Conservation (phyloP, 2,797 vertebrate genomes). For the Macrochelys suwanniensis region DNA sequence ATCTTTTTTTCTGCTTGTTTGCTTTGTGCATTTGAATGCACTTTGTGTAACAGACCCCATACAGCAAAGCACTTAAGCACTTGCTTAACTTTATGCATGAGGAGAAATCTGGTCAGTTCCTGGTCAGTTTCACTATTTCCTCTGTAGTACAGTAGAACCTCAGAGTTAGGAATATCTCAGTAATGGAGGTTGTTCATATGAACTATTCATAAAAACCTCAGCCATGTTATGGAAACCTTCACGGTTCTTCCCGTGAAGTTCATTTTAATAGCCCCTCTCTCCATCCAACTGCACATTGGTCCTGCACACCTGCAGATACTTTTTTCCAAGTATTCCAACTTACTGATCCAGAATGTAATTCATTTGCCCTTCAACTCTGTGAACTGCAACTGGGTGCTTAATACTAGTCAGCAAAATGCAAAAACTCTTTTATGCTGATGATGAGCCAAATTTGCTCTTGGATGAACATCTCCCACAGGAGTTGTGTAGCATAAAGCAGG, state of each 20-base stretch:
- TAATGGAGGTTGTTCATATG: no score
- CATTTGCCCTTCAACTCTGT: background rate
- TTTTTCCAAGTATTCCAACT: background rate
- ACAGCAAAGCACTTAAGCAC: no score
- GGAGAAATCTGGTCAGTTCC: background rate
- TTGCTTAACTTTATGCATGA: no score
- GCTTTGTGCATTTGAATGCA: background rate
- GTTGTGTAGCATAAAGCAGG: constrained; percentile 1
- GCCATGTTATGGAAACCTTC: background rate
- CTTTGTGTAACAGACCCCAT: background rate
- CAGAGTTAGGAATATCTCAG: no score
- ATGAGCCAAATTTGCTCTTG: background rate
- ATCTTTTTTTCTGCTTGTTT: background rate
- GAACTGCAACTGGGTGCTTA: background rate
- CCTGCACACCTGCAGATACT: background rate
- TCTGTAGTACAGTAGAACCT: background rate
- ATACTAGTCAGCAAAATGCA: background rate
- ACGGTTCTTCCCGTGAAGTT: background rate
- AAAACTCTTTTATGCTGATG: background rate
- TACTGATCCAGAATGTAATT: background rate
- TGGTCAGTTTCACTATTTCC: background rate
- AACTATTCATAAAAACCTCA: background rate
- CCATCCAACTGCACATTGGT: background rate
- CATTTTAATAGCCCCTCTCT: background rate
- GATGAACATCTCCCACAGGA: background rate